These are phyloP conservation scores for Lymantria monacha DNA, from an alignment of 2,888 invertebrate genomes.

Conservation along the genomic window DNA sequence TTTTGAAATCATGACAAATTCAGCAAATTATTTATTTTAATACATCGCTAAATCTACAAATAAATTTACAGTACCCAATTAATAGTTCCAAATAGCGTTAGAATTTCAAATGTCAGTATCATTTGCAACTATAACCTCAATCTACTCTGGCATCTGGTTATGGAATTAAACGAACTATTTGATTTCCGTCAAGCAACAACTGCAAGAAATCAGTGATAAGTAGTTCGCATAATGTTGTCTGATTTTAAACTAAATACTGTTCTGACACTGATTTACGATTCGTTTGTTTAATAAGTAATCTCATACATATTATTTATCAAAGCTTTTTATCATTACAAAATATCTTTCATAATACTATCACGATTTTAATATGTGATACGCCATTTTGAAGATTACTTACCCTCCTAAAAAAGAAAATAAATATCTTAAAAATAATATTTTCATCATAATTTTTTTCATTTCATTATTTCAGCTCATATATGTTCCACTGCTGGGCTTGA, in stretches of 20 bases:
- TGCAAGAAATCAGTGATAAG: conserved; percentile 27
- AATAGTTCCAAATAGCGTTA: conserved; percentile 12
- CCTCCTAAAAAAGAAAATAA: too few species aligned
- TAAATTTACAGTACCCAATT: conserved; percentile 18
- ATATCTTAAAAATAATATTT: too few species aligned
- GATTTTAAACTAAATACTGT: conserved; percentile 35
- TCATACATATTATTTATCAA: conserved; percentile 2
- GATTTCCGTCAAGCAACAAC: conserved; percentile 35
- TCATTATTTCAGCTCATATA: too few species aligned
- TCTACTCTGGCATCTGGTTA: conserved; percentile 1
- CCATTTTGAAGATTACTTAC: too few species aligned
- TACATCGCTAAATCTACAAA: background rate
- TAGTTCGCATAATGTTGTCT: conserved; percentile 33
- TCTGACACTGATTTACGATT: conserved; percentile 34
- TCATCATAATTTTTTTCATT: too few species aligned
- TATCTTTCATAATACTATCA: too few species aligned
- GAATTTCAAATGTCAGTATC: conserved; percentile 18
- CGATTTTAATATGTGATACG: too few species aligned
- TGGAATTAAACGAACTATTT: background rate
- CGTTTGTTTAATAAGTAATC: conserved; percentile 26
- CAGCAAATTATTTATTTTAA: background rate
- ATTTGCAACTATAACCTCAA: conserved; percentile 36
- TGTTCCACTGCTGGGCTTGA: too few species aligned
- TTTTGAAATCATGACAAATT: too few species aligned
- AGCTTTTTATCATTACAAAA: too few species aligned